These are phyloP conservation scores for Chrysodeixis includens DNA, from an alignment of 2,888 invertebrate species.

Conservation along the genomic window DNA sequence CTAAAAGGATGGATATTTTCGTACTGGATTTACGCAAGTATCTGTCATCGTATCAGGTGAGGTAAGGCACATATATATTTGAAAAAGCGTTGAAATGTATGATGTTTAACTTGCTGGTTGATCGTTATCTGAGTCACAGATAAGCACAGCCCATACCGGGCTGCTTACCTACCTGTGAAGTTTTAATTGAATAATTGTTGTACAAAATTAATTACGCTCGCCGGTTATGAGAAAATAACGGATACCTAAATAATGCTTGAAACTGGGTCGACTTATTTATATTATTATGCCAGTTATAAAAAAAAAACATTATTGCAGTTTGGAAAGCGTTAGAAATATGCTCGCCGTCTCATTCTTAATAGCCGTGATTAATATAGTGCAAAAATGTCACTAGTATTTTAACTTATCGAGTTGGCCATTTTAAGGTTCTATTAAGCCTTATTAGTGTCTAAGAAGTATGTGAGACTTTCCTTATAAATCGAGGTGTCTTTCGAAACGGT, in stretches of 20 bases:
- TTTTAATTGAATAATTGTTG: slow-evolving; percentile 35
- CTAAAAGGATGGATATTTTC: too few species aligned
- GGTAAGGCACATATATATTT: not conserved
- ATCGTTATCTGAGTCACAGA: slow-evolving; percentile 17
- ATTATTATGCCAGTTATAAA: not conserved
- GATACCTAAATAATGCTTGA: slow-evolving; percentile 10
- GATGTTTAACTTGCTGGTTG: slow-evolving; percentile 1
- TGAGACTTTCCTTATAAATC: slow-evolving; percentile 22
- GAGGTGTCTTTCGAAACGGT: slow-evolving; percentile 17
- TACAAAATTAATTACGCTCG: slow-evolving; percentile 21
- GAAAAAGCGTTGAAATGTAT: slow-evolving; percentile 13
- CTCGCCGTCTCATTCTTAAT: not conserved
- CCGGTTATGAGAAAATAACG: slow-evolving; percentile 16
- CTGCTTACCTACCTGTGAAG: slow-evolving; percentile 20
- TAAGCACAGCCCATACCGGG: slow-evolving; percentile 6
- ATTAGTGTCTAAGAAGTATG: slow-evolving; percentile 38
- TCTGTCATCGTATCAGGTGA: too few species aligned
- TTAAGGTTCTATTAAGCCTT: slow-evolving; percentile 31
- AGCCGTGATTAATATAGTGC: not conserved
- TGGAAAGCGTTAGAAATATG: slow-evolving; percentile 7
- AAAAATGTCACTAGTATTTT: slow-evolving; percentile 14
- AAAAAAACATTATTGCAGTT: slow-evolving; percentile 11
- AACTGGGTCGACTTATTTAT: slow-evolving; percentile 14
- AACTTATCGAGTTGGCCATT: slow-evolving; percentile 22
- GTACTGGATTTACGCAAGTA: too few species aligned